Conservation (phyloP, 2,888 invertebrate species). For the Nemurella pictetii region DNA sequence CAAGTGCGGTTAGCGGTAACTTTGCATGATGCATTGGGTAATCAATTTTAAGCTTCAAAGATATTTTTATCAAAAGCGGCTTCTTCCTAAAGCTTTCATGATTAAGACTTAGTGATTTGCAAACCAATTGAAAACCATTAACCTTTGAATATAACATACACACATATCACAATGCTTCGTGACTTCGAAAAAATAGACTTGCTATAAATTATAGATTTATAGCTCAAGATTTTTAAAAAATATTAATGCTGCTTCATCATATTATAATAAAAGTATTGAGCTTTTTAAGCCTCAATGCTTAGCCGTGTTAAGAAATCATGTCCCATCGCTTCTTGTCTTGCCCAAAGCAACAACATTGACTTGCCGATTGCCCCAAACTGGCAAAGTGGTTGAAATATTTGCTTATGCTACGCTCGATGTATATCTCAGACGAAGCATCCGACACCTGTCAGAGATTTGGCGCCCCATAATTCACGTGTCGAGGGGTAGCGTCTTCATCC, state of each 20-base stretch:
- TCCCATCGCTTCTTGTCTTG: background rate
- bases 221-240: too few species aligned
- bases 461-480: conserved; percentile 36
- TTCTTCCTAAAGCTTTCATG: background rate
- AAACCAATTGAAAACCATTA: background rate
- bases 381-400: background rate
- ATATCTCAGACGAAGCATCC: conserved; percentile 28
- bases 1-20: background rate
- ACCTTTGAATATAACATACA: too few species aligned
- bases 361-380: background rate
- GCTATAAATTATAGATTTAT: too few species aligned
- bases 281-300: too few species aligned
- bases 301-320: too few species aligned
- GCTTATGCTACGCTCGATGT: conserved; percentile 11
- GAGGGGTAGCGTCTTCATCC: background rate
- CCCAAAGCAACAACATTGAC: background rate
- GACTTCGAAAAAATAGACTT: too few species aligned
- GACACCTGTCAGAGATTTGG: conserved; percentile 33
- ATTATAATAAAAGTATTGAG: too few species aligned
- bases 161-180: too few species aligned
- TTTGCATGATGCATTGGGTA: background rate
- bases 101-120: background rate
- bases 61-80: background rate
- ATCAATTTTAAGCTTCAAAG: background rate
- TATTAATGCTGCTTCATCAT: too few species aligned